Evolutionary conservation across 2,888 invertebrate species (phyloP), one percentile per base, ranked within the genome.

Genomic region (Drosophila dives): DNA sequence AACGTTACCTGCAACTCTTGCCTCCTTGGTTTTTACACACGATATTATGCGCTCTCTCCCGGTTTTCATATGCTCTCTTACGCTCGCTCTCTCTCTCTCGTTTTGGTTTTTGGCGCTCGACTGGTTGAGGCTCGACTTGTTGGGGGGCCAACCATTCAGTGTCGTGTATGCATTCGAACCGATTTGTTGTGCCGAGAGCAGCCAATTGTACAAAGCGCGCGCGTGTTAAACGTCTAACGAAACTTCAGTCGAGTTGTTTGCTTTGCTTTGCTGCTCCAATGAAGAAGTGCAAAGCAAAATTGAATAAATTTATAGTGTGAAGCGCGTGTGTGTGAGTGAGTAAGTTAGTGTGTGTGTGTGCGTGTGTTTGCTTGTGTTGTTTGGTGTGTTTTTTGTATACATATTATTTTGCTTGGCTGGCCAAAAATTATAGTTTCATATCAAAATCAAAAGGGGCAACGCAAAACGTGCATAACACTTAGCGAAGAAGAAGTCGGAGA

Each of bases 101-200:
- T 62, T 56, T 69, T 55, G 40, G 63, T 29, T 55, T 75, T 76
- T 60, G 64, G 69, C 63, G 73, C 67, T 77, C 66, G 64, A 42
- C 56, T 77, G 66, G 72, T 71, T 76, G 73, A 63, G 66, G 79
- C 76, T 58, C 77, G 69, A 75, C 61, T 70, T 63, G 73, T 68
- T 76, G 68, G 75, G 68, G 75, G 34, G 64, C 72, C 42, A 54
- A 49, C 23, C 58, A 77, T 77, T 90, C 82, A 91, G 91, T 91
- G 81, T 81, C 91, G 91, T 90, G 90, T 81, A 84, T 90, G 84
- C 90, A 89, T 86, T 91, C 90, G 89, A 90, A 83, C 76, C 81
- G 89, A 83, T 75, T 86, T 77, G 91, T 78, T 84, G 84, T 81
- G 86, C 64, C 78, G 69, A 62, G 62, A 77, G 72, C 76, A 75